phyloP scores from a whole-genome alignment of 1,140 invertebrate genomes.

The Gryon sp. region DNA sequence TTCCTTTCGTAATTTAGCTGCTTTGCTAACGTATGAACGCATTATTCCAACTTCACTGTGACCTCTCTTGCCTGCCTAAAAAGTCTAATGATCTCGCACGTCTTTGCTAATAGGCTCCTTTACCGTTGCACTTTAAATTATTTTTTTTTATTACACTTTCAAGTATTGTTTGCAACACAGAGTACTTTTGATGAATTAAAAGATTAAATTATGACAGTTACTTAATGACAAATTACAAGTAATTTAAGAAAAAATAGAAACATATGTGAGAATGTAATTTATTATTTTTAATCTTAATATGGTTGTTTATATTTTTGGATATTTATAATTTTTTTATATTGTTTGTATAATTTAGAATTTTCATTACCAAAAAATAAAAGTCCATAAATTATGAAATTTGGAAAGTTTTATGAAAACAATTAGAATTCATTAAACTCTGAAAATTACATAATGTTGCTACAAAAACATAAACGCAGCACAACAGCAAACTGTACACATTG shows the following conservation, averaged over 20 bases:
- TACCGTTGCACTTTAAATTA: background rate
- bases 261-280: background rate
- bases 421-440: no score
- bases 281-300: background rate
- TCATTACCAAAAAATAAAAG: no score
- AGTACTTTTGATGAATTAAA: background rate
- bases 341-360: no score
- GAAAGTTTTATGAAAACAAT: no score
- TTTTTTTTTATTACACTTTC: background rate
- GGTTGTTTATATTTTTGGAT: no score
- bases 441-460: no score
- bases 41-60: constrained; percentile 12
- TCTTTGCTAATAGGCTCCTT: constrained; percentile 38
- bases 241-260: no score
- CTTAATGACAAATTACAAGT: no score
- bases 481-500: background rate
- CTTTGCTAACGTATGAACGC: constrained; percentile 41
- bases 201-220: background rate
- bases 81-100: constrained; percentile 35
- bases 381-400: no score
- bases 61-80: constrained; percentile 6
- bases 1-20: constrained; percentile 52
- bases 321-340: no score
- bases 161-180: background rate
- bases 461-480: no score